Evolutionary conservation across 1,140 invertebrate genomes (phyloP), one percentile per base, ranked within the genome.

Genomic region (Papilio polyxenes): DNA sequence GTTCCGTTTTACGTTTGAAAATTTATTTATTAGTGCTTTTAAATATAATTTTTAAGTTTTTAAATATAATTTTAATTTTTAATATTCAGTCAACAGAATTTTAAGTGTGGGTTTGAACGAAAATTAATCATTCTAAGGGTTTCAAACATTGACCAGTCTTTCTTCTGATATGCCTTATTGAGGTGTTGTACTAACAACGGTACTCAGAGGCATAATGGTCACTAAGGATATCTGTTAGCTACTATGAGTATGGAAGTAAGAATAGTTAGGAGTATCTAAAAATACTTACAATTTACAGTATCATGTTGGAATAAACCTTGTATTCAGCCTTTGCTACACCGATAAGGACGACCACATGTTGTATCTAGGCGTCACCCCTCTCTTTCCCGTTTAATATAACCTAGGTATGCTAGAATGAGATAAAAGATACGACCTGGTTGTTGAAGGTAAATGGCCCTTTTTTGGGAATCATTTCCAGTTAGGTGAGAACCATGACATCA

Each of bases 381-480:
- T 69, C 62, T 69, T 31, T 69, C 53, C 0, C 7, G 62, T 69
- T 0, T 8, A 62, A 9, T 69, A 37, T 31, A 37, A 31, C 23
- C 11, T 69, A 69, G 23, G 23, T 31, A 13, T 13, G 62, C 23
- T 31, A 31, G 62, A 69, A 0, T 69, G 20, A 37, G 62, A 37
- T 31, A 8, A 4, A 9, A 69, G 23, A 37, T 69, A 37, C 23
- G 62, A 69, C 62, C 62, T 69, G 23, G 23, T 69, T 69, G 4
- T 69, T 69, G 62, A 69, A 69, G 62, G 62, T 69, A 62, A 59
- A 59, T 65, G 62, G 2, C 62, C 62, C 62, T 69, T 69, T 69
- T 69, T 69, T 31, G 62, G 62, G 62, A 69, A 37, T 10, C n/a
- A 10, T 59, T 6, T 62, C n/a, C 59, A 15, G 23, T 31, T 69